These are phyloP conservation scores for Apostichopus leukothele DNA, from an alignment of 53 echinoderm and acorn worm species.

Conservation along the genomic window DNA sequence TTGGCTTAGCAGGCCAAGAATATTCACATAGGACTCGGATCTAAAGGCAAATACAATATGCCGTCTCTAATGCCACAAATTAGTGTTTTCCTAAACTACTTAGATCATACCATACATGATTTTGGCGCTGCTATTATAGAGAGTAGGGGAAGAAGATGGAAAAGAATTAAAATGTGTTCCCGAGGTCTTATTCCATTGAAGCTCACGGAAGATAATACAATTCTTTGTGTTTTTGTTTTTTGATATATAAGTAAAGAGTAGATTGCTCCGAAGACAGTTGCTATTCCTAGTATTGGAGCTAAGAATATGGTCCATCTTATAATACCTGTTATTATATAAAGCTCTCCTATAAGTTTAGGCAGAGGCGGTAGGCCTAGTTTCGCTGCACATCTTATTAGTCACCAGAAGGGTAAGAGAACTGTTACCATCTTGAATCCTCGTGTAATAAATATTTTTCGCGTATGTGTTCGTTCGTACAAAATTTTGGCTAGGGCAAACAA, in stretches of 20 bases:
- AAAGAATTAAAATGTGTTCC: slow-evolving; percentile 51
- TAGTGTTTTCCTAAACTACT: slow-evolving; percentile 71
- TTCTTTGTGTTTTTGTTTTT: slow-evolving; percentile 32
- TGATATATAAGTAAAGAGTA: slow-evolving; percentile 54
- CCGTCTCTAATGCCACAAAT: slow-evolving; percentile 66
- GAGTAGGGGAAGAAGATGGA: slow-evolving; percentile 48
- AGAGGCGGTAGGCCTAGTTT: slow-evolving; percentile 63
- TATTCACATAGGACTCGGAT: slow-evolving; percentile 63
- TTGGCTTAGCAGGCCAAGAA: slow-evolving; percentile 68
- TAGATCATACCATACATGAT: slow-evolving; percentile 39
- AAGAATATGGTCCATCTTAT: slow-evolving; percentile 38
- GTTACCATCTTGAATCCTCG: slow-evolving; percentile 63
- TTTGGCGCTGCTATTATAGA: slow-evolving; percentile 47
- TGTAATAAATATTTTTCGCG: slow-evolving; percentile 58
- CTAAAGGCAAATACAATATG: slow-evolving; percentile 51
- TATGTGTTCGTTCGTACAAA: slow-evolving; percentile 58
- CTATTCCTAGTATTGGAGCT: slow-evolving; percentile 30
- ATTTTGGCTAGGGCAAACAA: slow-evolving; percentile 63
- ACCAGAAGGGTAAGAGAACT: slow-evolving; percentile 50
- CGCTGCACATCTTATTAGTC: slow-evolving; percentile 54
- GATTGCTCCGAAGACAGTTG: slow-evolving; percentile 55
- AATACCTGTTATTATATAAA: slow-evolving; percentile 23
- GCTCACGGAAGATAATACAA: slow-evolving; percentile 11
- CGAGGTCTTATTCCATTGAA: slow-evolving; percentile 19
- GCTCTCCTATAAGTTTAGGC: slow-evolving; percentile 61